Base-by-base conservation (phyloP, 2,888 invertebrate genomes). In the Melanostoma scalare region DNA sequence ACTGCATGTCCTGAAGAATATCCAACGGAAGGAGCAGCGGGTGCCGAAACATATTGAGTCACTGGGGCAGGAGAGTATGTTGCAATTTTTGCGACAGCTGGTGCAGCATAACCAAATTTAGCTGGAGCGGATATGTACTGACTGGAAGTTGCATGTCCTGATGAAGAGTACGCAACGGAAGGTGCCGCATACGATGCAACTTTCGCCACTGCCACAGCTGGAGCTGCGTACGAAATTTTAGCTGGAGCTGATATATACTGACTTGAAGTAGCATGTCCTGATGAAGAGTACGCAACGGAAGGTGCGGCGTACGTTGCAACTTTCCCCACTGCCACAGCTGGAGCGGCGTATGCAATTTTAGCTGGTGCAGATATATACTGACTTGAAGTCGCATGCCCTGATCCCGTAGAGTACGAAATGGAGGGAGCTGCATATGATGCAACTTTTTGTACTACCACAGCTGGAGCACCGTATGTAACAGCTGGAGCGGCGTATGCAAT, bases 101-200 rank as follows among this genome's bases (percentile, higher is more conserved):
- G 20, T 20, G 20, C 20, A 20, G 20, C 20, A 20, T 20, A n/a
- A 78, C 2, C 69, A 56, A 3, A 63, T n/a, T n/a, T n/a, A 6
- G 72, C 91, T 1, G 87, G 87, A 60, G 86, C 87, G 2, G 88
- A 87, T 0, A 88, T 76, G 30, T 86, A 86, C 10, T 87, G 86
- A 58, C 87, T 87, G 0, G 88, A 87, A 46, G n/a, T n/a, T n/a
- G n/a, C n/a, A n/a, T n/a, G n/a, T n/a, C n/a, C n/a, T n/a, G n/a
- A n/a, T n/a, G n/a, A n/a, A n/a, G n/a, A n/a, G n/a, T n/a, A n/a
- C n/a, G n/a, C n/a, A n/a, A n/a, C n/a, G n/a, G n/a, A n/a, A n/a
- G n/a, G n/a, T n/a, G n/a, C n/a, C n/a, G n/a, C n/a, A n/a, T n/a
- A n/a, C n/a, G n/a, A n/a, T n/a, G n/a, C n/a, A n/a, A n/a, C n/a